These are phyloP conservation scores for Zoanthus solanderi DNA, from an alignment of 92 coral and sea anemone genomes.

Conservation along the genomic window DNA sequence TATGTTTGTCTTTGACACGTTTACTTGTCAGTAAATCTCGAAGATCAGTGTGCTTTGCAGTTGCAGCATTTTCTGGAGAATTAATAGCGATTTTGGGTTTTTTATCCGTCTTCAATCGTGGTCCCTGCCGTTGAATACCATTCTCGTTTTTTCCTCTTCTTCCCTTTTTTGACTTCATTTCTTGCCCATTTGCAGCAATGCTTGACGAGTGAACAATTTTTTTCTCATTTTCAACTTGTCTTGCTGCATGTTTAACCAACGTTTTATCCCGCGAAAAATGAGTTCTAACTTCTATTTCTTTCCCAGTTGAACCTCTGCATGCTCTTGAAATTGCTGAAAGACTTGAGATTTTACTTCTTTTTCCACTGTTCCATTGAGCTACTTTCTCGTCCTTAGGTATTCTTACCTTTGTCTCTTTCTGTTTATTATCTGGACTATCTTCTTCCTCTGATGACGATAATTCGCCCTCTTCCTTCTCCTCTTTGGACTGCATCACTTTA, in stretches of 20 bases:
- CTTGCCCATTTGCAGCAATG: background rate
- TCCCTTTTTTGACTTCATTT: background rate
- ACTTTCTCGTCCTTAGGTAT: background rate
- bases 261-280: background rate
- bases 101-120: too few relatives aligned
- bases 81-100: background rate
- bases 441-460: slow-evolving; percentile 64
- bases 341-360: background rate
- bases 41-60: background rate
- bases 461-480: slow-evolving; percentile 70
- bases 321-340: background rate
- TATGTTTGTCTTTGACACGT: background rate
- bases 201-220: background rate
- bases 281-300: background rate
- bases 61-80: background rate
- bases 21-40: background rate
- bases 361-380: background rate
- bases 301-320: slow-evolving; percentile 8
- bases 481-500: background rate
- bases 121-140: background rate
- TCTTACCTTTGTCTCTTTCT: background rate
- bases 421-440: slow-evolving; percentile 9
- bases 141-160: background rate
- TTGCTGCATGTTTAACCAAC: background rate
- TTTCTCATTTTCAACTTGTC: background rate